Evolutionary conservation across 2,888 invertebrate genomes (phyloP).

Genomic region (Altica lythri): DNA sequence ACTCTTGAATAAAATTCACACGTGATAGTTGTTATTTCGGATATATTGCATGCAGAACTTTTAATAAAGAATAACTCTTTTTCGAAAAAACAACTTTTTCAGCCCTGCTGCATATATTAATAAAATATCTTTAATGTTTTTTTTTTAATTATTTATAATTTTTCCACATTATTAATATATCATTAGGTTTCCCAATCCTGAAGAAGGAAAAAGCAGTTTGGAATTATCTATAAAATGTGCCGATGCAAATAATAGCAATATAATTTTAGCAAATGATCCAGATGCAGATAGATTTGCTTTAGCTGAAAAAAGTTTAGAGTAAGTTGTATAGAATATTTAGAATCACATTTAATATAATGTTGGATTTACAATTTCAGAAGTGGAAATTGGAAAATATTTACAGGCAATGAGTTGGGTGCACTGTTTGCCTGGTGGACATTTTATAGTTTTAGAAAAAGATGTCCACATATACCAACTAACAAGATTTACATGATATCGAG

Average conservation of each 20-base stretch:
- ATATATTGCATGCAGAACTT: too few relatives aligned
- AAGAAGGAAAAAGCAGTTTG: constrained; percentile 79
- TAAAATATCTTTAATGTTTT: too few relatives aligned
- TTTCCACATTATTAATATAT: too few relatives aligned
- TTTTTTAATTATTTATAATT: too few relatives aligned
- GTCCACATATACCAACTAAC: constrained; percentile 57
- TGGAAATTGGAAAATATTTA: constrained; percentile 85
- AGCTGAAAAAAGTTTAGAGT: constrained; percentile 79
- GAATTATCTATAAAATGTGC: constrained; percentile 75
- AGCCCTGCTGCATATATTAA: too few relatives aligned
- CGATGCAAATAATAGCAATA: constrained; percentile 65
- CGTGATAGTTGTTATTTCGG: too few relatives aligned
- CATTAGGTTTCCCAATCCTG: constrained; percentile 93
- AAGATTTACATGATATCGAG: constrained; percentile 87
- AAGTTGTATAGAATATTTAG: too few relatives aligned
- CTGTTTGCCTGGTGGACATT: constrained; percentile 94
- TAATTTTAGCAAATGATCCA: constrained; percentile 96
- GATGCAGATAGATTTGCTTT: constrained; percentile 96
- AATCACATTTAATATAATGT: too few relatives aligned
- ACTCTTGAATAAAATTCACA: too few relatives aligned
- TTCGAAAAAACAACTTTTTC: too few relatives aligned
- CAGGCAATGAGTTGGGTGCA: constrained; percentile 94
- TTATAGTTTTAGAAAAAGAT: constrained; percentile 61
- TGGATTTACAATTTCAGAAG: too few relatives aligned
- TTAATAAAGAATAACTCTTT: too few relatives aligned